Evolutionary conservation across 1,140 invertebrate genomes (phyloP).

Genomic region (Drosophila rufa): DNA sequence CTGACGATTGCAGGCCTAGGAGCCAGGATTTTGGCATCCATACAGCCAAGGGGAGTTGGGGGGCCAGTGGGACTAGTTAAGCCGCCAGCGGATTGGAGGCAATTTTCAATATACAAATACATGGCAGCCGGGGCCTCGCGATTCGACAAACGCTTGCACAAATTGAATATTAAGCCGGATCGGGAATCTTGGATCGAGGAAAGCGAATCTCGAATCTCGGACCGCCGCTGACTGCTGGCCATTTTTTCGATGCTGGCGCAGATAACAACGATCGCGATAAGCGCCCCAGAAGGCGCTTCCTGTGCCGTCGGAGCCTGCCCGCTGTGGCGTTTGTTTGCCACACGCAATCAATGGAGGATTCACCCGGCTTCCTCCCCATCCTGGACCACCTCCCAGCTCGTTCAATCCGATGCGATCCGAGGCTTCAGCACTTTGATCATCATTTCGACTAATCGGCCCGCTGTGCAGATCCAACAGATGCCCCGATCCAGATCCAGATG

Average conservation of each 20-base stretch:
- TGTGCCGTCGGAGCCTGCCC: constrained; percentile 46
- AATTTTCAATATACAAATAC: constrained; percentile 79
- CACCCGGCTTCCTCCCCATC: background rate
- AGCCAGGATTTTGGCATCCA: constrained; percentile 20
- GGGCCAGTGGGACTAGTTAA: constrained; percentile 29
- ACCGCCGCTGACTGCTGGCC: constrained; percentile 33
- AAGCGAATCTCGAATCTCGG: background rate
- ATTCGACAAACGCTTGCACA: constrained; percentile 73
- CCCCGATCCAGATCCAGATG: constrained; percentile 47
- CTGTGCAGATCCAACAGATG: constrained; percentile 63
- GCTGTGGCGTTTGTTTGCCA: constrained; percentile 73
- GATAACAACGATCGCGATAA: constrained; percentile 77
- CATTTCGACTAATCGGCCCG: constrained; percentile 77
- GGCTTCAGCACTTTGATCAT: constrained; percentile 76
- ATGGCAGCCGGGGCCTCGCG: constrained; percentile 32
- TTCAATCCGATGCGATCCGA: constrained; percentile 14
- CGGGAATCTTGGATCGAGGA: constrained; percentile 11
- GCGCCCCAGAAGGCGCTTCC: constrained; percentile 62
- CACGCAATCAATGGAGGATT: constrained; percentile 69
- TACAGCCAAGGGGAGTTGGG: background rate
- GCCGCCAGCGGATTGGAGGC: constrained; percentile 35
- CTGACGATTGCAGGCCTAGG: constrained; percentile 6
- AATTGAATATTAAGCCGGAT: constrained; percentile 79
- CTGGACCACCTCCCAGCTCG: background rate
- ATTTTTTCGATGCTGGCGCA: constrained; percentile 44